A percentile compares a stretch with the other conserved stretches of the same genome.
These are phyloP conservation scores for Eretmocerus hayati DNA, from an alignment of 2,888 invertebrate species.

Conservation along the genomic window DNA sequence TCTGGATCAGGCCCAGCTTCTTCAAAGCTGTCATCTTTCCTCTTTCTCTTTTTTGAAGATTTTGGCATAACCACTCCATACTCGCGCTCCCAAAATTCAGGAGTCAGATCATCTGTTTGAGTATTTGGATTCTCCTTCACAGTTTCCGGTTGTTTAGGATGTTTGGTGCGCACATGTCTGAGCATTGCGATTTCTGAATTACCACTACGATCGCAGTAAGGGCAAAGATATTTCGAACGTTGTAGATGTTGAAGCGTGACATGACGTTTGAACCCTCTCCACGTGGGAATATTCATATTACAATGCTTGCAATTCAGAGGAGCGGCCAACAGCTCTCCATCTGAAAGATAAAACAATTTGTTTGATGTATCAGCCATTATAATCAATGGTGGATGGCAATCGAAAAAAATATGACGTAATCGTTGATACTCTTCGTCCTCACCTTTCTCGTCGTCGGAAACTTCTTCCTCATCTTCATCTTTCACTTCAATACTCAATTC, in stretches of 20 bases:
- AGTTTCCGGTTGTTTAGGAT: constrained; percentile 29
- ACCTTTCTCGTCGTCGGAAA: constrained; percentile 23
- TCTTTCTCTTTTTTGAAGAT: constrained; percentile 27
- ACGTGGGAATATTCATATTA: constrained; percentile 28
- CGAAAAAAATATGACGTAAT: too few relatives aligned
- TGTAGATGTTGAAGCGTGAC: constrained; percentile 38
- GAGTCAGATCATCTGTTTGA: constrained; percentile 29
- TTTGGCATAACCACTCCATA: constrained; percentile 32
- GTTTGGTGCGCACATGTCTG: constrained; percentile 36
- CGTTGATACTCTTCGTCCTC: too few relatives aligned
- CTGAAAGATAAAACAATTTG: neutral
- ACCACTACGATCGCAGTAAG: constrained; percentile 39
- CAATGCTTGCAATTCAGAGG: constrained; percentile 39
- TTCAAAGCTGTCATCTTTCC: constrained; percentile 8
- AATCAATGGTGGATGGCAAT: too few relatives aligned
- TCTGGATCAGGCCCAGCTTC: constrained; percentile 10
- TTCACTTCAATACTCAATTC: constrained; percentile 30
- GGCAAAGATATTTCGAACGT: constrained; percentile 34
- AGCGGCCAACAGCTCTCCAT: constrained; percentile 1
- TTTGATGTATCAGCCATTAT: too few relatives aligned
- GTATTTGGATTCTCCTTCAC: constrained; percentile 32
- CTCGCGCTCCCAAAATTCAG: constrained; percentile 41
- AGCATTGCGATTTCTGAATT: constrained; percentile 34
- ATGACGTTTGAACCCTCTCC: constrained; percentile 41
- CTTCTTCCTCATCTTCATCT: constrained; percentile 28